Evolutionary conservation across 2,888 invertebrate species (phyloP), one percentile per base, ranked within the genome.

Genomic region (Horisme vitalbata): DNA sequence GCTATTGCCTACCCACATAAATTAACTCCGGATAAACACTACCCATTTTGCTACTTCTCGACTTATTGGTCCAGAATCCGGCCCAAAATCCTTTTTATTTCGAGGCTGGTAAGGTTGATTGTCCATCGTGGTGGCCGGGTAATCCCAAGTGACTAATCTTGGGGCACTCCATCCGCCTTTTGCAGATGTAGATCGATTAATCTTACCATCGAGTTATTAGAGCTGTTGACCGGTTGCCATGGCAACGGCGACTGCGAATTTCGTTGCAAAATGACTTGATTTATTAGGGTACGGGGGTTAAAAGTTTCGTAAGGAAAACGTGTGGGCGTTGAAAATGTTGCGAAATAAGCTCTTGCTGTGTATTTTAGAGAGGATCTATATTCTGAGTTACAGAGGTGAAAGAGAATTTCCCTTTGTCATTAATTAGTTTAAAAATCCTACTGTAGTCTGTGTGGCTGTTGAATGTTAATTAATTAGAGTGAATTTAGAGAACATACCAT

Each of bases 101-200:
- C 5, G 5, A 28, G 15, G 23, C 47, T 14, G 13, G 53, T 64
- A 71, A 41, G 49, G 63, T 43, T 31, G 43, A 51, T 47, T 50
- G 37, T 65, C 36, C 52, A 13, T 51, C 58, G 59, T 43, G 32
- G 43, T 36, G 28, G 48, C 27, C 20, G 43, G 59, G 63, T 76
- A 79, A 77, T 82, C 76, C 79, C 75, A 79, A 83, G 79, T 79
- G 82, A 81, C 77, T 85, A 86, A 86, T 85, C 82, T 79, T 68
- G 61, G 71, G 63, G 68, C 67, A 71, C 74, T 75, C 68, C 64
- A 65, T 68, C 79, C 69, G 84, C 78, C 80, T 75, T 74, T 77
- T 68, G 74, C 80, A 81, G 76, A 80, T 79, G 83, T 72, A 75
- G 71, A 78, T 80, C 83, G 79, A 84, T 85, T 85, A 83, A 83